Evolutionary conservation across 1,140 invertebrate genomes (phyloP), one percentile per base, ranked within the genome.

Genomic region (Vanessa tameamea): DNA sequence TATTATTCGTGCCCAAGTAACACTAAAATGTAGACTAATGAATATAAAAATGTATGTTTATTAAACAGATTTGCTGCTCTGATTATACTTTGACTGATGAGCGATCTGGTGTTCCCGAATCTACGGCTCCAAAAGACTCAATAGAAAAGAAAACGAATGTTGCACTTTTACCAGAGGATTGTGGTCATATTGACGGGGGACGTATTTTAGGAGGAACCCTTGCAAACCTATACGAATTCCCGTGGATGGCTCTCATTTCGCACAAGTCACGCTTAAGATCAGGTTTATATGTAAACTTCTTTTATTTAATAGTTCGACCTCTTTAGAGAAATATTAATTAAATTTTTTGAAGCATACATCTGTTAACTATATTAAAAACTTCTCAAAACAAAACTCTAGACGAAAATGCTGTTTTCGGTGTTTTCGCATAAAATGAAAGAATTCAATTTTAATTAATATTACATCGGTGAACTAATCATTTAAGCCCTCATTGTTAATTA

Each of bases 201-300:
- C 63, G 72, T 14, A 78, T 81, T 48, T 13, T 77, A 11, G 71
- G 72, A 5, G 77, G 77, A 1, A 61, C 16, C 3, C 37, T 20
- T 7, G 77, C 79, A 5, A 43, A 47, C 11, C 20, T 81, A 0
- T 75, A 78, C n/a, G 79, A 80, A 51, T 76, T 76, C 9, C 78
- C 78, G 4, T 80, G 78, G 78, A 73, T 80, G 73, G 69, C 77
- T 12, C 72, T 80, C 12, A 78, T 80, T 48, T 51, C 73, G 31
- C 37, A 20, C 16, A 55, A 55, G 20, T 9, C 15, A n/a, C 48
- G 37, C 37, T 11, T 43, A 43, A 43, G 37, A 43, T 43, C 37
- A 43, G 37, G 37, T 43, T 43, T 43, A 43, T 43, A 43, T 43
- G 37, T 43, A 43, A 43, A 43, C 37, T 43, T 43, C 37, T 43